Evolutionary conservation across 2,797 vertebrate species (phyloP).

Genomic region (Acanthurus leucopareius): DNA sequence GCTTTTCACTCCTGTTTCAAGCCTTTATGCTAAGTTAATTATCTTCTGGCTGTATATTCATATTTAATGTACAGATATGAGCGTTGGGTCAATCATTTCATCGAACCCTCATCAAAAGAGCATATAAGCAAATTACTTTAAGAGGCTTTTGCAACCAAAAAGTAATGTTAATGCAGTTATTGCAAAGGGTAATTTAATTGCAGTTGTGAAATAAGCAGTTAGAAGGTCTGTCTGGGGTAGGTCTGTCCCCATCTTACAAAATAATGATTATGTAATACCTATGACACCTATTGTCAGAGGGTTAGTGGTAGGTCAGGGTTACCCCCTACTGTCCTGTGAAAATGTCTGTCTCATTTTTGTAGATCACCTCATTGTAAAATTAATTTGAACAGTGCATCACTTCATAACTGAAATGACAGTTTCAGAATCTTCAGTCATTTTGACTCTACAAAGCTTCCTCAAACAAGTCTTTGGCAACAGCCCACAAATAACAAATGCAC

Average conservation of each 20-base stretch:
- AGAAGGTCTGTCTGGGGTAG: neutral
- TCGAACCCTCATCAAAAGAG: neutral
- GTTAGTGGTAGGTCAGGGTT: neutral
- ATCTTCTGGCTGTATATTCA: neutral
- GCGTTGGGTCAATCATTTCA: neutral
- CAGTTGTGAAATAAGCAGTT: neutral
- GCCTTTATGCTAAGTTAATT: neutral
- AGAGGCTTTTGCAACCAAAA: neutral
- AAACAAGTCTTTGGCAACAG: slow-evolving; percentile 46
- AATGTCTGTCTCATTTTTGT: neutral
- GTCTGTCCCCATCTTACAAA: neutral
- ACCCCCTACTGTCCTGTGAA: neutral
- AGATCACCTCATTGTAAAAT: neutral
- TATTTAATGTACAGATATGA: neutral
- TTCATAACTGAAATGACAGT: neutral
- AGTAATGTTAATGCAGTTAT: neutral
- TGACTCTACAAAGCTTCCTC: neutral
- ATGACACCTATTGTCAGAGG: too few species aligned
- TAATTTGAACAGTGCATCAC: neutral
- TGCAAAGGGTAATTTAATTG: neutral
- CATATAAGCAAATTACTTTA: neutral
- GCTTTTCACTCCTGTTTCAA: neutral
- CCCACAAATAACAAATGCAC: slow-evolving; percentile 55
- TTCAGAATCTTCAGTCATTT: neutral
- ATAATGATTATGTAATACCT: neutral